Conservation (phyloP, 1,140 invertebrate genomes). For the Leptinotarsa undecemlineata region DNA sequence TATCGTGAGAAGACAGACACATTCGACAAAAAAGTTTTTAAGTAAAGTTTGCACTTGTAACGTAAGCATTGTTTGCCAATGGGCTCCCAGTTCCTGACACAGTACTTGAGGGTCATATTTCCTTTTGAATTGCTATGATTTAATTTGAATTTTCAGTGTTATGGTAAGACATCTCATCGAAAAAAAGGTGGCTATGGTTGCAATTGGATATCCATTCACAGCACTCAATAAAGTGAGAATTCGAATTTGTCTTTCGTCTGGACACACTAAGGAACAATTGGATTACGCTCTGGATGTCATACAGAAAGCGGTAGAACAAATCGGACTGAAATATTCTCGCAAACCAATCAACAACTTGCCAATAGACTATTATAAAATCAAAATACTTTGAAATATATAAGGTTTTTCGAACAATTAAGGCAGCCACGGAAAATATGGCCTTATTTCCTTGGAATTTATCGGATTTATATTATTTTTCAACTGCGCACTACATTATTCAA, state of each 20-base stretch:
- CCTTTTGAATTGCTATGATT: too few relatives aligned
- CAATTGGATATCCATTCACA: conserved; percentile 97
- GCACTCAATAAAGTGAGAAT: conserved; percentile 91
- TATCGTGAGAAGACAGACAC: too few relatives aligned
- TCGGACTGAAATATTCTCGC: conserved; percentile 75
- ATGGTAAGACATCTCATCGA: conserved; percentile 84
- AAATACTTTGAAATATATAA: conserved; percentile 35
- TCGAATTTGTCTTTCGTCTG: conserved; percentile 93
- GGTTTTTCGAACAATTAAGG: too few relatives aligned
- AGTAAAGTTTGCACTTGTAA: too few relatives aligned
- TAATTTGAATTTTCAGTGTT: conserved; percentile 61
- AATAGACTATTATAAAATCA: conserved; percentile 61
- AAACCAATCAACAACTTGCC: conserved; percentile 61
- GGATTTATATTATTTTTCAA: too few relatives aligned
- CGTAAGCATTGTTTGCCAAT: too few relatives aligned
- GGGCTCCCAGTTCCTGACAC: too few relatives aligned
- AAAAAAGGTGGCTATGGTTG: conserved; percentile 87
- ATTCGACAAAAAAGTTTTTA: too few relatives aligned
- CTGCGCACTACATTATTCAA: too few relatives aligned
- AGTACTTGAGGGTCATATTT: too few relatives aligned
- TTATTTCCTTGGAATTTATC: too few relatives aligned
- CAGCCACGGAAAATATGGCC: too few relatives aligned
- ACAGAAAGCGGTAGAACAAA: conserved; percentile 68
- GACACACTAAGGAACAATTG: conserved; percentile 94
- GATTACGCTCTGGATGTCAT: conserved; percentile 81